Percentiles rank a stretch among this genome's conserved stretches.
Conservation (phyloP, 1,140 invertebrate genomes). For the Micrasema minimum region DNA sequence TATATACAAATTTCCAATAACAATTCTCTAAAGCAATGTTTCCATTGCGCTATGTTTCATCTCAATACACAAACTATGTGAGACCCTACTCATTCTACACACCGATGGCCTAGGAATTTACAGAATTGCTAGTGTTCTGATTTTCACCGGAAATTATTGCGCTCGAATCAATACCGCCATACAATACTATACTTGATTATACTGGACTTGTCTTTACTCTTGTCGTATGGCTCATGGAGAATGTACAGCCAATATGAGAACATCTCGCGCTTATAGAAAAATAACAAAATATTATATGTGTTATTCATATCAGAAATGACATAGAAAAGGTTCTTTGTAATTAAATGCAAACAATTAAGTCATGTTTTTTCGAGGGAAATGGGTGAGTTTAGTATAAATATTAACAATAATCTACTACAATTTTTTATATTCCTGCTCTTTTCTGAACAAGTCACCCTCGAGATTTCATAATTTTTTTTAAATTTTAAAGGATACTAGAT, state of each 20-base stretch:
- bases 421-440: too few relatives aligned
- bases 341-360: conserved; percentile 17
- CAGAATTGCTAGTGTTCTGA: neutral
- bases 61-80: conserved; percentile 12
- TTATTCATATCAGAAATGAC: neutral
- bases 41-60: conserved; percentile 17
- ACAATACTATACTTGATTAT: too few relatives aligned
- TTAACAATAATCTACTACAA: too few relatives aligned
- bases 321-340: conserved; percentile 1
- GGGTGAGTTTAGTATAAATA: too few relatives aligned
- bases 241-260: neutral
- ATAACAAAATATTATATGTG: neutral
- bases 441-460: too few relatives aligned
- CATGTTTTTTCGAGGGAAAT: conserved; percentile 1
- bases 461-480: too few relatives aligned
- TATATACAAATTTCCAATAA: conserved; percentile 13
- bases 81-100: conserved; percentile 20
- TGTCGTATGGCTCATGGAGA: neutral
- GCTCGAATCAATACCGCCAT: too few relatives aligned
- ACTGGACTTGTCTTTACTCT: too few relatives aligned
- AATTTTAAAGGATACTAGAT: too few relatives aligned
- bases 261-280: too few relatives aligned
- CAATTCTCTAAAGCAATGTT: conserved; percentile 9
- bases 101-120: conserved; percentile 5
- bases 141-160: neutral